These are phyloP conservation scores for Galeopsomyia nigrocyanea DNA, from an alignment of 2,888 invertebrate genomes.

Conservation along the genomic window DNA sequence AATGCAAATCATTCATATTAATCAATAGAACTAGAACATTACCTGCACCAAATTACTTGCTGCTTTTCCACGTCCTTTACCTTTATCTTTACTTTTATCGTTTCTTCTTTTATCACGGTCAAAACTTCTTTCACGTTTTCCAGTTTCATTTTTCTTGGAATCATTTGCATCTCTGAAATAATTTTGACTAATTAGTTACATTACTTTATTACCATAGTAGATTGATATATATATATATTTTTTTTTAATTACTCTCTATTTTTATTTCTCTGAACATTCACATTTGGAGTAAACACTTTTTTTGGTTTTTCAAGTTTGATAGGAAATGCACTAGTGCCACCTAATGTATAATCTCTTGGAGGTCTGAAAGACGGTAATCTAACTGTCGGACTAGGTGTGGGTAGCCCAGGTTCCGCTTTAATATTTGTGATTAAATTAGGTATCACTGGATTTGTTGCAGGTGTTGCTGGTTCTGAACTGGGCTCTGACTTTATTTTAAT, in stretches of 20 bases:
- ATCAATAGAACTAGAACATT: slow-evolving; percentile 13
- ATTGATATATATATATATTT: slow-evolving; percentile 12
- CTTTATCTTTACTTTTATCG: slow-evolving; percentile 49
- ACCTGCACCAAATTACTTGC: slow-evolving; percentile 59
- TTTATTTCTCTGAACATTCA: slow-evolving; percentile 65
- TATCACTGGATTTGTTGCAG: slow-evolving; percentile 34
- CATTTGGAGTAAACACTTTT: slow-evolving; percentile 63
- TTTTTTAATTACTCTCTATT: slow-evolving; percentile 61
- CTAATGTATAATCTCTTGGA: slow-evolving; percentile 66
- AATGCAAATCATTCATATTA: no score
- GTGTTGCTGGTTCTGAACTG: slow-evolving; percentile 15
- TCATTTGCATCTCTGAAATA: slow-evolving; percentile 46
- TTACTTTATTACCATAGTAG: slow-evolving; percentile 7
- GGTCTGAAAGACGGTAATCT: slow-evolving; percentile 64
- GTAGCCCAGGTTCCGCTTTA: slow-evolving; percentile 59
- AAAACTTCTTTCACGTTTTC: slow-evolving; percentile 49
- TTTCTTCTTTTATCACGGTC: slow-evolving; percentile 52
- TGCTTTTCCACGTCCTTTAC: slow-evolving; percentile 55
- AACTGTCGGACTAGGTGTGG: slow-evolving; percentile 51
- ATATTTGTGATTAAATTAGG: slow-evolving; percentile 51
- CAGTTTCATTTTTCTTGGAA: slow-evolving; percentile 50
- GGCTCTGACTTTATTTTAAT: slow-evolving; percentile 45
- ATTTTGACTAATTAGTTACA: slow-evolving; percentile 17
- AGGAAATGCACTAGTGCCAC: slow-evolving; percentile 50
- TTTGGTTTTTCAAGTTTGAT: slow-evolving; percentile 62